Base-by-base conservation (phyloP, 2,888 invertebrate genomes). In the Biston stratarius region DNA sequence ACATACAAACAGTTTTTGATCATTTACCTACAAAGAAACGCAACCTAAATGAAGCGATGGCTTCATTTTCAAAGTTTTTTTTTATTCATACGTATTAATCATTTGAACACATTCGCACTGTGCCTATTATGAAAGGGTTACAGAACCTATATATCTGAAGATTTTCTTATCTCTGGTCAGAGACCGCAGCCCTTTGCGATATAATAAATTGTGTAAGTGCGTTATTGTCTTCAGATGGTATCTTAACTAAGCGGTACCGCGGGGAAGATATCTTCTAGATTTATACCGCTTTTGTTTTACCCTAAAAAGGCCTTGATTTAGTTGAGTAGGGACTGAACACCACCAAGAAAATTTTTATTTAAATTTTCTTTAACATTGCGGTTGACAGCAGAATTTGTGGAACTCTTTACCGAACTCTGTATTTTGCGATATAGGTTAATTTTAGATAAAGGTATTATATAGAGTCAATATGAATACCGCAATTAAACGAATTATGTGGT, bases 191-290 rank as follows among this genome's bases (percentile, higher is more conserved):
- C 80, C 89, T 90, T 89, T 88, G 88, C 83, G 84, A 83, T 84
- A 84, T 87, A 90, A 91, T 91, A 91, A 91, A 90, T 90, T 89
- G 88, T 83, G 83, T 83, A 84, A 84, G 84, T 82, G 77, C 82
- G 81, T 89, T 88, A 91, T 91, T 91, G 91, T 91, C 88, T 86
- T 79, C 68, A 77, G 88, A 91, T 89, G 82, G 69, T 90, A 91
- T 91, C 90, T 86, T 78, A 81, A 84, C 83, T 86, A 82, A 76
- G 84, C 78, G 80, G 83, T 82, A 81, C 81, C 78, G 83, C 73
- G 65, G 76, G 76, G 74, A 10, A 77, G 79, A 80, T 78, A 77
- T 76, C 63, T 68, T 70, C 72, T 76, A 81, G 79, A 86, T 88
- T 88, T 88, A 88, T 84, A 86, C 87, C 80, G 74, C 72, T 71